phyloP scores from a whole-genome alignment of 1,140 invertebrate genomes.

The Sarcophaga bullata region DNA sequence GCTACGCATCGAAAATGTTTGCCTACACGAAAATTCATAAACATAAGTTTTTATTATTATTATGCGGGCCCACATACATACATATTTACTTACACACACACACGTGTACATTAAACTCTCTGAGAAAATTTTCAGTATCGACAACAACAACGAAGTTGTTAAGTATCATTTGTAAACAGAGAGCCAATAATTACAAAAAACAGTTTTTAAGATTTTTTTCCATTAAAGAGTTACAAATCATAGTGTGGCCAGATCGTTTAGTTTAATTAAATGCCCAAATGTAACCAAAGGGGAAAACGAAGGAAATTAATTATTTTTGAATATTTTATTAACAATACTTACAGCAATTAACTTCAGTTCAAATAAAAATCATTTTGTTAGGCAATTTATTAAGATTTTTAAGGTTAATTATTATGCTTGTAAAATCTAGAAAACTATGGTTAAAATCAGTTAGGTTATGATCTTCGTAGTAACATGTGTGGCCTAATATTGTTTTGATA shows the following conservation, averaged over 20 bases:
- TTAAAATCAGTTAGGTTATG: no score
- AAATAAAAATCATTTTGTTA: no score
- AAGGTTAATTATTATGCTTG: no score
- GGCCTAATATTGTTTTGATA: no score
- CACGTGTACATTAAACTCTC: neutral
- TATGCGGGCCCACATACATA: neutral
- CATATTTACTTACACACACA: neutral
- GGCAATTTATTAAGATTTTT: no score
- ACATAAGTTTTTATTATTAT: neutral
- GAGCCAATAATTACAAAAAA: neutral
- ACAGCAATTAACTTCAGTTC: no score
- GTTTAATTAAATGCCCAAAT: no score
- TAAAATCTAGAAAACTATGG: no score
- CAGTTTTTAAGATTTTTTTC: neutral
- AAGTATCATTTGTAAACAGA: constrained; percentile 22
- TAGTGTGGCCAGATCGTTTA: neutral
- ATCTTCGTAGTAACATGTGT: no score
- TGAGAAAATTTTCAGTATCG: neutral
- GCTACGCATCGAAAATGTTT: neutral
- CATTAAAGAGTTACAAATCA: neutral
- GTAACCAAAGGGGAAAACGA: no score
- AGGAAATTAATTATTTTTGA: no score
- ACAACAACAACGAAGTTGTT: neutral
- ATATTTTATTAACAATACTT: no score
- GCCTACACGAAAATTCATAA: constrained; percentile 7